These are phyloP conservation scores for Halisarca cf. caerulea DNA, from an alignment of 37 sponge, comb jelly and placozoan genomes.

Conservation along the genomic window DNA sequence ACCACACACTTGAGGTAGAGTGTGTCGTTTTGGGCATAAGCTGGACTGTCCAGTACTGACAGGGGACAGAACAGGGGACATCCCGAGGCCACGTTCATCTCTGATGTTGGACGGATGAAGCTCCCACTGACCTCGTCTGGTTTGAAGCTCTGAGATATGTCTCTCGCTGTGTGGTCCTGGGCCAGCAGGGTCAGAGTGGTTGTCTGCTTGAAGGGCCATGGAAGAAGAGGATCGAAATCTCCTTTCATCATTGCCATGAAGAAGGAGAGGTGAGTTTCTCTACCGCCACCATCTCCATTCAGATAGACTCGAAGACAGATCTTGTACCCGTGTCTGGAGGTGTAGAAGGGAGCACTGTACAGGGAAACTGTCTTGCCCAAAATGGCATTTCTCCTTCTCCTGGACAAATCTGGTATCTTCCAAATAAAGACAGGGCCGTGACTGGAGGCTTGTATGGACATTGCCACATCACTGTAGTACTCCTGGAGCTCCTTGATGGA, in stretches of 20 bases:
- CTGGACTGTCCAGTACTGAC: conserved; percentile 41
- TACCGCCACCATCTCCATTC: conserved; percentile 86
- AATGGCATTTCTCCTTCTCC: conserved; percentile 67
- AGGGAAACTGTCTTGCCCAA: conserved; percentile 69
- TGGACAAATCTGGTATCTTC: conserved; percentile 76
- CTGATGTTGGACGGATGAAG: conserved; percentile 65
- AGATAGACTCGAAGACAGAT: conserved; percentile 80
- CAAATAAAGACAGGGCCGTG: conserved; percentile 73
- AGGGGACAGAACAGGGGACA: conserved; percentile 82
- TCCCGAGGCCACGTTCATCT: conserved; percentile 89
- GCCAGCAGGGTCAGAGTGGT: conserved; percentile 69
- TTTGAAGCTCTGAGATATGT: conserved; percentile 70
- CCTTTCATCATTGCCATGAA: conserved; percentile 85
- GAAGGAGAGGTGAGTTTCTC: conserved; percentile 68
- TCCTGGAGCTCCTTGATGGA: conserved; percentile 53
- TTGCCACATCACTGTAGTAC: conserved; percentile 50
- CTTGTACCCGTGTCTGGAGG: conserved; percentile 80
- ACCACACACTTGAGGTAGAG: conserved; percentile 64
- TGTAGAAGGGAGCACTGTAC: conserved; percentile 87
- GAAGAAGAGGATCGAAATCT: conserved; percentile 83
- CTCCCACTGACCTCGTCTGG: conserved; percentile 59
- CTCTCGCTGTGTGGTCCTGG: conserved; percentile 42
- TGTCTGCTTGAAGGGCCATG: conserved; percentile 82
- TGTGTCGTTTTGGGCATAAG: conserved; percentile 71
- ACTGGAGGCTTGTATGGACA: conserved; percentile 70